phyloP scores from a whole-genome alignment of 2,797 vertebrate genomes.

The Gila robusta region DNA sequence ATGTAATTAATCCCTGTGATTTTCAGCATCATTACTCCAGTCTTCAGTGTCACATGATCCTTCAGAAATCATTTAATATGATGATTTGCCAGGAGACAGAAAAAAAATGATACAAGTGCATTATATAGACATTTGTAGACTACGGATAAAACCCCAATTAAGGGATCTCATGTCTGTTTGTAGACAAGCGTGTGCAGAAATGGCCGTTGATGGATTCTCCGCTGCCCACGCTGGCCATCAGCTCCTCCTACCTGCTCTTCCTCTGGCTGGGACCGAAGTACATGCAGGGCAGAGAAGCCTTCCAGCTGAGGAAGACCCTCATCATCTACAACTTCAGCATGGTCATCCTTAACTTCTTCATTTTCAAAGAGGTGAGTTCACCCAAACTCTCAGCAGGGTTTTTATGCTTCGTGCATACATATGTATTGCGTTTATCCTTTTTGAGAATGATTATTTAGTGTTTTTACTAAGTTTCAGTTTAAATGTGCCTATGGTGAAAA shows the following conservation, averaged over 20 bases:
- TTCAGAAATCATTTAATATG: background rate
- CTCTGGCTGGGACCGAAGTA: conserved; percentile 98
- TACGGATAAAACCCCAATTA: background rate
- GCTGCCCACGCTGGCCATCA: conserved; percentile 92
- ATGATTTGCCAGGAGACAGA: background rate
- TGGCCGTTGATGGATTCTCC: conserved; percentile 98
- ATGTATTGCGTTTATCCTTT: background rate
- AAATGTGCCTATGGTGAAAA: background rate
- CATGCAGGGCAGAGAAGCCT: conserved; percentile 95
- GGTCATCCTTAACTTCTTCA: conserved; percentile 98
- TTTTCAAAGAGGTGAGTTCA: conserved; percentile 93
- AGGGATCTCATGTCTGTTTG: background rate
- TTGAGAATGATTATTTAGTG: background rate
- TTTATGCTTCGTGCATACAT: background rate
- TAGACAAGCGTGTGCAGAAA: conserved; percentile 97
- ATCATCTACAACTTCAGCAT: conserved; percentile 98
- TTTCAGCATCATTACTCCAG: background rate
- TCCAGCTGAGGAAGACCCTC: conserved; percentile 93
- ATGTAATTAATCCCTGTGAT: background rate
- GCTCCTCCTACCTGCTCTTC: conserved; percentile 93
- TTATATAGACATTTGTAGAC: background rate
- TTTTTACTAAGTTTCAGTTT: background rate
- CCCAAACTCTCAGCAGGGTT: background rate
- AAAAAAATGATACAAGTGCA: background rate
- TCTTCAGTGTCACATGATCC: background rate